phyloP scores from a whole-genome alignment of 1,140 invertebrate species.

The Drosophila eugracilis region DNA sequence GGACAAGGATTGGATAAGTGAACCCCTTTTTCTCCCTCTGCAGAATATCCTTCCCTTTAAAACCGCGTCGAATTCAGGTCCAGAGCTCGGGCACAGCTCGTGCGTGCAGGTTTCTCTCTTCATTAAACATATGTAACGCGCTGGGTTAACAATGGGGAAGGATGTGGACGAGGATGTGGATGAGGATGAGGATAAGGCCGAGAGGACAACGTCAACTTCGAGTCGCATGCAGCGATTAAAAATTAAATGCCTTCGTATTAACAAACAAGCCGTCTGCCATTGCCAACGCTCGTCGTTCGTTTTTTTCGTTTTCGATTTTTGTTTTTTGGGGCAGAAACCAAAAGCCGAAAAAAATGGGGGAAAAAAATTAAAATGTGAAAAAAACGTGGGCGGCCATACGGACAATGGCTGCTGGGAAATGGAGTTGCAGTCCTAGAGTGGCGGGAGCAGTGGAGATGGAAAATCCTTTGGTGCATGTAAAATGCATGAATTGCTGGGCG shows the following conservation, averaged over 20 bases:
- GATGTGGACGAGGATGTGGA: conserved; percentile 11
- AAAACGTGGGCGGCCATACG: conserved; percentile 8
- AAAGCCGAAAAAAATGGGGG: conserved; percentile 6
- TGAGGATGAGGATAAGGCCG: neutral
- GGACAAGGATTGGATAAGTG: too few species aligned
- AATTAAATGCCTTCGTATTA: conserved; percentile 81
- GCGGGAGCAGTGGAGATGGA: conserved; percentile 26
- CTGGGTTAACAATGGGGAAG: conserved; percentile 50
- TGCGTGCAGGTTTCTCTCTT: conserved; percentile 63
- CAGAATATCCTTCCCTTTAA: neutral
- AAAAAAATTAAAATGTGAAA: conserved; percentile 11
- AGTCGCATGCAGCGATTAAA: conserved; percentile 76
- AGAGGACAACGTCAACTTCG: conserved; percentile 37
- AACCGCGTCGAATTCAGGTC: conserved; percentile 9
- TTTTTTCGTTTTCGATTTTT: neutral
- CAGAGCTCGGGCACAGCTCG: conserved; percentile 41
- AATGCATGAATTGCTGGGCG: conserved; percentile 68
- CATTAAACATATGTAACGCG: conserved; percentile 78
- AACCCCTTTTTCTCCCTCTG: conserved; percentile 2
- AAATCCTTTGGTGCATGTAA: conserved; percentile 77
- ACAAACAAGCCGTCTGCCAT: conserved; percentile 66
- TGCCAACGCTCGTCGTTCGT: neutral
- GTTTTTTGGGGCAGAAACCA: neutral
- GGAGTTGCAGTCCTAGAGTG: neutral
- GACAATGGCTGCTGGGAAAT: conserved; percentile 9